A percentile compares a stretch with the other conserved stretches of the same genome.
Evolutionary conservation across 1,140 invertebrate genomes (phyloP).

Genomic region (Drepana arcuata): DNA sequence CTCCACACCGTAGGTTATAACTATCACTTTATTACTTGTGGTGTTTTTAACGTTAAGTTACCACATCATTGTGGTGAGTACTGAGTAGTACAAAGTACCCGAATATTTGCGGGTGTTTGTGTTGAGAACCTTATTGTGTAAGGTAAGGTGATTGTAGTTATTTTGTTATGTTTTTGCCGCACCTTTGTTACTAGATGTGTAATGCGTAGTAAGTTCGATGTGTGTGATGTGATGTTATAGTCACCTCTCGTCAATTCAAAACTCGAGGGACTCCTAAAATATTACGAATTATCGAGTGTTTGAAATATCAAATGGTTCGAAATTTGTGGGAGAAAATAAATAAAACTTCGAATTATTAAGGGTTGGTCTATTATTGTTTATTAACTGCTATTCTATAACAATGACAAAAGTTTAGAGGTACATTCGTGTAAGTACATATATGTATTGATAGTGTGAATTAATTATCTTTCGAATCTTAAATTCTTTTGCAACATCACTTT

Average conservation of each 20-base stretch:
- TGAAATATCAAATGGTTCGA: slow-evolving; percentile 25
- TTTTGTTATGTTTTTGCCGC: slow-evolving; percentile 6
- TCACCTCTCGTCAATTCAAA: slow-evolving; percentile 18
- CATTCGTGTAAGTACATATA: background rate
- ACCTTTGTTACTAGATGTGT: slow-evolving; percentile 49
- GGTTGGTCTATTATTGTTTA: slow-evolving; percentile 16
- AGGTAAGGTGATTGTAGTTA: slow-evolving; percentile 1
- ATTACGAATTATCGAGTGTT: slow-evolving; percentile 24
- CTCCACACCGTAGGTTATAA: too few species aligned
- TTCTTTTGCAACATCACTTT: background rate
- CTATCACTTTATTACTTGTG: too few species aligned
- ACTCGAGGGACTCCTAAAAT: slow-evolving; percentile 21
- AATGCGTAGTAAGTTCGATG: slow-evolving; percentile 8
- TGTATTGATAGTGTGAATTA: background rate
- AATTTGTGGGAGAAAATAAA: slow-evolving; percentile 22
- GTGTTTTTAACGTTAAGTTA: too few species aligned
- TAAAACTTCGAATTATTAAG: slow-evolving; percentile 21
- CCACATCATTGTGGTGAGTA: too few species aligned
- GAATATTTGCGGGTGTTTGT: slow-evolving; percentile 2
- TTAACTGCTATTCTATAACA: slow-evolving; percentile 14
- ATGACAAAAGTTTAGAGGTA: slow-evolving; percentile 13
- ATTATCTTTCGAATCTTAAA: background rate
- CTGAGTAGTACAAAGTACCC: too few species aligned
- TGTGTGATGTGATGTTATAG: slow-evolving; percentile 7
- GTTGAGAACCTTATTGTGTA: slow-evolving; percentile 1